Evolutionary conservation across 2,888 invertebrate species (phyloP), one percentile per base, ranked within the genome.

Genomic region (Diogma glabrata): DNA sequence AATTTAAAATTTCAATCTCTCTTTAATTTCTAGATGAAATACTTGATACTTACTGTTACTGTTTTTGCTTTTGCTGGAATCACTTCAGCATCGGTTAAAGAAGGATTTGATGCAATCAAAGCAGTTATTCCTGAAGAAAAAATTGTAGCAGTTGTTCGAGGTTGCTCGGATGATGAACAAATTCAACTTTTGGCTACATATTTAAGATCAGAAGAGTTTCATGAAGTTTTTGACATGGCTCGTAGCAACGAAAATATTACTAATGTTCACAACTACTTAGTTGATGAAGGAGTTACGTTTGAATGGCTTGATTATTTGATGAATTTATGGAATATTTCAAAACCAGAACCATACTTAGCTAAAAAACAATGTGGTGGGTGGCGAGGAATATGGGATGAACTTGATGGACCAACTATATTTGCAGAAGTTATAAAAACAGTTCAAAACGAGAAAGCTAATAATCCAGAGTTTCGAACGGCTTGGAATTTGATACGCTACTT

Each of bases 1-100:
- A n/a, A n/a, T n/a, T n/a, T n/a, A n/a, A n/a, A n/a, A n/a, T n/a
- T n/a, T n/a, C n/a, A n/a, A n/a, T n/a, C n/a, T n/a, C n/a, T n/a
- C n/a, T n/a, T n/a, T n/a, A n/a, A n/a, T 12, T 20, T 43, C 8
- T 23, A 43, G 43, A 43, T 43, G 43, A 43, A 43, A 22, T 43
- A 22, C 43, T 22, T 43, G 43, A 22, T 43, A 12, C 8, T 43
- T 14, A 23, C 43, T 5, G 20, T 43, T 14, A 23, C 43, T 23
- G 22, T 43, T 3, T 43, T 43, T 23, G 22, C n/a, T 22, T 20
- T 43, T 43, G 43, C 43, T 14, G 43, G n/a, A 43, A 22, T 43
- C n/a, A 20, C 20, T 22, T 23, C 43, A 12, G 23, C 20, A 22
- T 43, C 43, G 14, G 22, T 43, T 5, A n/a, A 22, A n/a, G 43